A percentile compares a stretch with the other conserved stretches of the same genome.
phyloP scores from a whole-genome alignment of 1,140 invertebrate genomes.

The Drosophila fuyamai region DNA sequence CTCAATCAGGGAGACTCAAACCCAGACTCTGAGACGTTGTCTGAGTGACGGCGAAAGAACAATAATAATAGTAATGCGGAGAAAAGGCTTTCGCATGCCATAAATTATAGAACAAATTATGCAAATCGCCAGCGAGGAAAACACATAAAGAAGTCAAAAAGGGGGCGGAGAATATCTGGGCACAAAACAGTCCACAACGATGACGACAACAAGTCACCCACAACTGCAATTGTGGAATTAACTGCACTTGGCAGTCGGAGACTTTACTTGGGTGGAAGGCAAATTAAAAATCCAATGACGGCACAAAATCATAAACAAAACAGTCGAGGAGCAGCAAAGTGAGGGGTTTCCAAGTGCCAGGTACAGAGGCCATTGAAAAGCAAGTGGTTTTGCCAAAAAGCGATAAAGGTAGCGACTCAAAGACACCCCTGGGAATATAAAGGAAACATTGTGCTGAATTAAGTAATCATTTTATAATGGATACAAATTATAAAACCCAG shows the following conservation, averaged over 20 bases:
- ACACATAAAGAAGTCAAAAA: conserved; percentile 29
- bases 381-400: conserved; percentile 8
- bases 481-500: no score
- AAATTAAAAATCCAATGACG: conserved; percentile 58
- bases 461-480: neutral
- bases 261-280: conserved; percentile 13
- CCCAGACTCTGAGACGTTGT: conserved; percentile 11
- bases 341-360: conserved; percentile 14
- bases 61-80: conserved; percentile 49
- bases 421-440: conserved; percentile 3
- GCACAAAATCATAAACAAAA: conserved; percentile 73
- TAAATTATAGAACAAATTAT: conserved; percentile 81
- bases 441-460: neutral
- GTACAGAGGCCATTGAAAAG: conserved; percentile 18
- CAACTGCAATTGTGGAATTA: conserved; percentile 64
- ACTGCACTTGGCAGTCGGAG: conserved; percentile 62
- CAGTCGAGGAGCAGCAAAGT: conserved; percentile 35
- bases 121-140: conserved; percentile 55
- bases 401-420: neutral
- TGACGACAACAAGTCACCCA: conserved; percentile 47
- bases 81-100: conserved; percentile 66
- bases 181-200: conserved; percentile 42
- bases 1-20: conserved; percentile 57
- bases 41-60: conserved; percentile 62
- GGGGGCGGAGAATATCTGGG: neutral